These are phyloP conservation scores for Fragum sueziense DNA, from an alignment of 2,888 invertebrate species.

Conservation along the genomic window DNA sequence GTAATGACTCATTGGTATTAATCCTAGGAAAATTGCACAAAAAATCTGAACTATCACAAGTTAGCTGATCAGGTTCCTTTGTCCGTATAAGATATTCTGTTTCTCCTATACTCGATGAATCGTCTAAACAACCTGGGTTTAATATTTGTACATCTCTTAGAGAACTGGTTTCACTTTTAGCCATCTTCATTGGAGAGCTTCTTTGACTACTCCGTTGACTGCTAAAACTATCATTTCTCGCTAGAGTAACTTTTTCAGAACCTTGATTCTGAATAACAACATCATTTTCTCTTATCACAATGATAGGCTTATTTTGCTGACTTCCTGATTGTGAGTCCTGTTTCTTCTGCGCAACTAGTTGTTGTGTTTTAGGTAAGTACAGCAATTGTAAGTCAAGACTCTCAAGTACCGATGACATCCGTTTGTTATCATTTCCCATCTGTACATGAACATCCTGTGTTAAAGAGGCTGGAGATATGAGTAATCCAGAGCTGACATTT, in stretches of 20 bases:
- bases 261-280: conserved; percentile 10
- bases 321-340: conserved; percentile 1
- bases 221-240: conserved; percentile 14
- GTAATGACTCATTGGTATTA: conserved; percentile 66
- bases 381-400: conserved; percentile 75
- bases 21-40: conserved; percentile 68
- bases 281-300: conserved; percentile 25
- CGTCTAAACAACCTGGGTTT: conserved; percentile 51
- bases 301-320: background rate
- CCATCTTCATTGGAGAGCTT: conserved; percentile 61
- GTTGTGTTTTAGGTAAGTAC: conserved; percentile 78
- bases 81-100: conserved; percentile 62
- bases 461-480: conserved; percentile 72
- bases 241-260: background rate
- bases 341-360: conserved; percentile 62
- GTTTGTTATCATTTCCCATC: conserved; percentile 69
- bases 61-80: conserved; percentile 69
- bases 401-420: conserved; percentile 77
- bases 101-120: conserved; percentile 64
- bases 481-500: conserved; percentile 66
- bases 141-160: conserved; percentile 42
- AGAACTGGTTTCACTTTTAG: conserved; percentile 58
- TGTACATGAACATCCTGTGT: conserved; percentile 73
- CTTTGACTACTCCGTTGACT: conserved; percentile 20
- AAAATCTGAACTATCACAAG: conserved; percentile 72